Evolutionary conservation across 2,888 invertebrate genomes (phyloP).

Genomic region (Orthosia gracilis): DNA sequence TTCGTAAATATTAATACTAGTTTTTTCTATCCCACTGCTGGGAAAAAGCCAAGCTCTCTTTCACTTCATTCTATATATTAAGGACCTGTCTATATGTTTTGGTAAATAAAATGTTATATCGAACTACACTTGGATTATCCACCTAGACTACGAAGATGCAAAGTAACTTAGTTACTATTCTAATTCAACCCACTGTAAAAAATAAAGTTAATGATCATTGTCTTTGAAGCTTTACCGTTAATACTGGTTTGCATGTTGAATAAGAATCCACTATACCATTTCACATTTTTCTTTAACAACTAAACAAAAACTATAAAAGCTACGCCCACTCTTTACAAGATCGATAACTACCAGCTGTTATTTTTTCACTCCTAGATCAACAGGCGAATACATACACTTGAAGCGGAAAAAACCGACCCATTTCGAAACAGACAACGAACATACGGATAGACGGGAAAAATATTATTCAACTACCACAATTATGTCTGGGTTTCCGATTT

Average conservation of each 20-base stretch:
- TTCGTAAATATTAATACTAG: background rate
- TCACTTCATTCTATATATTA: too few relatives aligned
- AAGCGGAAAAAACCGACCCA: constrained; percentile 36
- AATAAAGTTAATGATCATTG: too few relatives aligned
- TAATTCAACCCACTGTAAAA: too few relatives aligned
- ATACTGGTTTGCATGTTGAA: background rate
- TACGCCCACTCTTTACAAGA: background rate
- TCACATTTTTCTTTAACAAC: background rate
- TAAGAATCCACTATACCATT: background rate
- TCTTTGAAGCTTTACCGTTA: too few relatives aligned
- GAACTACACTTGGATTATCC: too few relatives aligned
- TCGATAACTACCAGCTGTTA: constrained; percentile 10
- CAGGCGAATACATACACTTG: constrained; percentile 39
- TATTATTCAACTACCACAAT: constrained; percentile 57
- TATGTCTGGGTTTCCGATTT: constrained; percentile 55
- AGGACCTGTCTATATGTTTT: background rate
- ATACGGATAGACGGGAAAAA: constrained; percentile 40
- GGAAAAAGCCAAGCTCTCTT: too few relatives aligned
- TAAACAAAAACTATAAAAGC: constrained; percentile 1
- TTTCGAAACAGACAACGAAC: constrained; percentile 36
- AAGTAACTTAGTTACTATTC: too few relatives aligned
- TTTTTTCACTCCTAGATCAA: constrained; percentile 48
- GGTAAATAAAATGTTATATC: too few relatives aligned
- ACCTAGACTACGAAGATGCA: too few relatives aligned
- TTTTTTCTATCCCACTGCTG: too few relatives aligned